Evolutionary conservation across 2,888 invertebrate genomes (phyloP).

Genomic region (Diplazon laetatorius): DNA sequence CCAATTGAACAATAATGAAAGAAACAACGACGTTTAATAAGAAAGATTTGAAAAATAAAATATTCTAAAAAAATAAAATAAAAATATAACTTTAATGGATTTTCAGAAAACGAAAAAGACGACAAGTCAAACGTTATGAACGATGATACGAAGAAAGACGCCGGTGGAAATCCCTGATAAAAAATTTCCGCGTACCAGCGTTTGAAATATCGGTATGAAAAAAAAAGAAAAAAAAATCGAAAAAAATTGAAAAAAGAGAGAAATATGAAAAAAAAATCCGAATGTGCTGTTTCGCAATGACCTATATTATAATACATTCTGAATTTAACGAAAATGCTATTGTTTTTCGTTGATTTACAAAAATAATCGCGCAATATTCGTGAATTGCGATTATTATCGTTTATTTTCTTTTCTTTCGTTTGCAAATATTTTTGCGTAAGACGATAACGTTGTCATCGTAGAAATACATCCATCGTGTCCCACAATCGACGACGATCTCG

Average conservation of each 20-base stretch:
- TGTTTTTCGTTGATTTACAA: neutral
- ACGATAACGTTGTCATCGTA: no score
- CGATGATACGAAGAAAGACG: constrained; percentile 88
- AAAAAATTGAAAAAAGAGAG: no score
- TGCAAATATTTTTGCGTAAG: constrained; percentile 56
- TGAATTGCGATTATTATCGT: neutral
- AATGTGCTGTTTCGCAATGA: neutral
- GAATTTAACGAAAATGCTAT: neutral
- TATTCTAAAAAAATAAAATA: neutral
- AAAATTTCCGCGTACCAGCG: constrained; percentile 48
- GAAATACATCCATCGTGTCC: no score
- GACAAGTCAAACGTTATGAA: constrained; percentile 85
- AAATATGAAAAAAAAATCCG: constrained; percentile 1
- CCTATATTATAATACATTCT: constrained; percentile 15
- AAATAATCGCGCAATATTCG: neutral
- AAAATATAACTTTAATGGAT: constrained; percentile 15
- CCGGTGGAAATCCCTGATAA: constrained; percentile 87
- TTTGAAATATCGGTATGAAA: constrained; percentile 65
- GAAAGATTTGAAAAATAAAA: neutral
- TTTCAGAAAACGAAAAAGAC: constrained; percentile 86
- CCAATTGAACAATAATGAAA: no score
- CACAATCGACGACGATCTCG: no score
- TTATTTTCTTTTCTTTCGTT: neutral
- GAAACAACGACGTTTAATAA: no score
- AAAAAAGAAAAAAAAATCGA: no score